Evolutionary conservation across 1,140 invertebrate genomes (phyloP).

Genomic region (Anastrepha ludens): DNA sequence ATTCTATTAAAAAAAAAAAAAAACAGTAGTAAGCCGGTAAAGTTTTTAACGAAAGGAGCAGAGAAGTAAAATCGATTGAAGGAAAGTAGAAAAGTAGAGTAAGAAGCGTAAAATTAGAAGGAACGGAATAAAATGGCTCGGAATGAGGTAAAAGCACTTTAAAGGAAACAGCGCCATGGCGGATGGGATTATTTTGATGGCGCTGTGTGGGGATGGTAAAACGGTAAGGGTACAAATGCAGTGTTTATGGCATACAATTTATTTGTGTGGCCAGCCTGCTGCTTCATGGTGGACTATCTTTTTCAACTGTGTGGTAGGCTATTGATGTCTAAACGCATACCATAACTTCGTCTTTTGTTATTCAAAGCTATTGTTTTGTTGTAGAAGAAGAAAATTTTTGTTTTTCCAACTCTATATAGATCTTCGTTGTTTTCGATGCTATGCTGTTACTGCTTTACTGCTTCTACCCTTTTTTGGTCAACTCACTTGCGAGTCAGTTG

Average conservation of each 20-base stretch:
- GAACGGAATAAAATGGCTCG: neutral
- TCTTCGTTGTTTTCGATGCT: neutral
- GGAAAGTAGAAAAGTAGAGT: neutral
- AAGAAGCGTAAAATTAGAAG: neutral
- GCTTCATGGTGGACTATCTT: neutral
- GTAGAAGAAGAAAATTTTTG: neutral
- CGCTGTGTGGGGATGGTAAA: no score
- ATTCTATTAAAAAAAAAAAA: neutral
- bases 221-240: no score
- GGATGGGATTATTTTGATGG: no score
- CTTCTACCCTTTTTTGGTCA: constrained; percentile 1
- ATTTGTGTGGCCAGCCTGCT: neutral
- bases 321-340: neutral
- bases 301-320: neutral
- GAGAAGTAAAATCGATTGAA: neutral
- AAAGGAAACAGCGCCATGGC: no score
- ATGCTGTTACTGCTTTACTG: neutral
- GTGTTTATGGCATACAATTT: no score
- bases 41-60: neutral
- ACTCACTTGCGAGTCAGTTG: neutral
- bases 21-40: neutral
- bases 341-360: neutral
- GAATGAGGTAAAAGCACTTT: neutral
- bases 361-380: neutral
- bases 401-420: neutral